Evolutionary conservation across 2,888 invertebrate species (phyloP), one percentile per base, ranked within the genome.

Genomic region (Nipponacmea schrenckii): DNA sequence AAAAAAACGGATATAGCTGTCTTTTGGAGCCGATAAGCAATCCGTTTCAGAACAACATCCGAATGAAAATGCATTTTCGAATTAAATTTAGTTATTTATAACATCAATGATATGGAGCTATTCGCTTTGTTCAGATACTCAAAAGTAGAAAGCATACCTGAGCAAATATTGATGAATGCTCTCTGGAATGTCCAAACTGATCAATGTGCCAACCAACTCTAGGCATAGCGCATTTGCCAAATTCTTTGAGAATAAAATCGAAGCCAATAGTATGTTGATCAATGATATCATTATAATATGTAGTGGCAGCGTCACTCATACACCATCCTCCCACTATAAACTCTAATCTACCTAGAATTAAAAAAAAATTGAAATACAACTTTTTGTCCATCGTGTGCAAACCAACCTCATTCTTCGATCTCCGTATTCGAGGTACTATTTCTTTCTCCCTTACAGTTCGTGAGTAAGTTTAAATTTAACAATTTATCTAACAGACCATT

Each of bases 191-290:
- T 0, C 95, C 95, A 83, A 95, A 95, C 0, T 95, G 94, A 85
- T 95, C 95, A 26, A 95, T 94, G 89, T 95, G 95, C 95, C 95
- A 95, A 0, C 93, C 94, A 0, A 94, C 91, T 70, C 91, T 92
- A 0, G 95, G 95, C 27, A 93, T 91, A 0, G 92, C 94, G 81
- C 94, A 95, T 0, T 92, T 91, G 3, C 88, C 39, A 77, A 89
- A 88, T 50, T 80, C 85, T 64, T 84, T 74, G 46, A 78, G 67
- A 4, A 89, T 80, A 73, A 87, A 88, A 31, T 81, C 74, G 70
- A 94, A 90, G 8, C 91, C 91, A 2, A 89, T 78, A 2, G 90
- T 89, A 85, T 91, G 90, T 77, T 91, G 91, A 79, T 91, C 91
- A 70, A 91, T 90, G 67, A 91, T 90, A 69, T 89, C 89, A 68